Conservation (phyloP, 2,888 invertebrate species). For the Andrena haemorrhoa region DNA sequence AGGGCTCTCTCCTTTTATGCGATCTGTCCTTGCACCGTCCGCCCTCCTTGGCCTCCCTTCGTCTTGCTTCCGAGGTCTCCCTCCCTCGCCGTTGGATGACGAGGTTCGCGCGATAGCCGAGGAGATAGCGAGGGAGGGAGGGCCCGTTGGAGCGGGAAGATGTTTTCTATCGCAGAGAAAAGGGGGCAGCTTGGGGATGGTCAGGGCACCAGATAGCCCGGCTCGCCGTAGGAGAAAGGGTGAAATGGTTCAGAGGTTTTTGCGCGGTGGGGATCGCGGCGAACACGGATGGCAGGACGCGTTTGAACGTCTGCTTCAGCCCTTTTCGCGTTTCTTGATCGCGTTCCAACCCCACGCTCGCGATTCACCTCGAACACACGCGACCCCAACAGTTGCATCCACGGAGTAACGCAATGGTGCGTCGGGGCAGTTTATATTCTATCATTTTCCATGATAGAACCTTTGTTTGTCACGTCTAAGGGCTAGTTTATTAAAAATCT, state of each 20-base stretch:
- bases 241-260: slow-evolving; percentile 33
- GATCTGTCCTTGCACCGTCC: slow-evolving; percentile 40
- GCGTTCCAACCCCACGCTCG: background rate
- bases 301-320: slow-evolving; percentile 7
- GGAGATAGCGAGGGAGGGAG: background rate
- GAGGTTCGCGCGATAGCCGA: slow-evolving; percentile 22
- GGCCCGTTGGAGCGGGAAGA: slow-evolving; percentile 1
- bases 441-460: too few species aligned
- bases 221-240: background rate
- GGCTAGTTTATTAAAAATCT: too few species aligned
- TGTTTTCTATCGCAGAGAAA: slow-evolving; percentile 56
- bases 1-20: slow-evolving; percentile 33
- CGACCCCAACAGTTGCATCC: background rate
- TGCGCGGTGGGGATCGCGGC: slow-evolving; percentile 1
- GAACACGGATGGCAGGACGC: background rate
- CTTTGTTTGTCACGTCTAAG: too few species aligned
- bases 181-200: slow-evolving; percentile 70
- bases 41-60: slow-evolving; percentile 17
- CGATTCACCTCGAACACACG: background rate
- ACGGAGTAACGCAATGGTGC: too few species aligned
- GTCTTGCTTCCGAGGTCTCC: slow-evolving; percentile 23
- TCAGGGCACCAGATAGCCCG: slow-evolving; percentile 57
- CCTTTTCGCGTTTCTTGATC: background rate
- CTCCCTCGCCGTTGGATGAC: slow-evolving; percentile 5
- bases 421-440: too few species aligned